phyloP scores from a whole-genome alignment of 2,113 vertebrate species.

The Platycercus adscitus region DNA sequence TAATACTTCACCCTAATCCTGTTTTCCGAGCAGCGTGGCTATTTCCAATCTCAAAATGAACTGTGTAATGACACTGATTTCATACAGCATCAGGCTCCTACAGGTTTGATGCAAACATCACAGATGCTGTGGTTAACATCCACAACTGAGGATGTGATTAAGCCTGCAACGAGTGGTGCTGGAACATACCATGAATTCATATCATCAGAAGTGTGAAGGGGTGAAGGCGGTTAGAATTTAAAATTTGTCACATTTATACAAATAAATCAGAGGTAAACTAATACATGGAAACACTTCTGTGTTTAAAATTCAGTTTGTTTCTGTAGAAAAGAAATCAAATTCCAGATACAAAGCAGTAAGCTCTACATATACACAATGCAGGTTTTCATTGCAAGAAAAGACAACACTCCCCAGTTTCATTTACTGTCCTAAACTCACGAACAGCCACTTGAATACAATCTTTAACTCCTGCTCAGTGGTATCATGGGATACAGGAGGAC shows the following conservation, averaged over 20 bases:
- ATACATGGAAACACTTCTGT: not conserved
- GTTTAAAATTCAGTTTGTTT: not conserved
- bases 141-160: not conserved
- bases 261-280: not conserved
- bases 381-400: not conserved
- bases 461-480: not conserved
- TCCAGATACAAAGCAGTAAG: not conserved
- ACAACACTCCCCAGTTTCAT: not conserved
- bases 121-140: not conserved
- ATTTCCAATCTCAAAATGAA: not conserved
- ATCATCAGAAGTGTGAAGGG: not conserved
- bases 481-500: not conserved
- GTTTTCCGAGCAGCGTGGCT: not conserved
- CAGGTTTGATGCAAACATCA: not conserved
- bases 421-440: not conserved
- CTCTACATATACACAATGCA: not conserved
- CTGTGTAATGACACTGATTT: not conserved
- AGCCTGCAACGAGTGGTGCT: not conserved
- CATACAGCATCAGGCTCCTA: not conserved
- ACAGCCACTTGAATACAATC: not conserved
- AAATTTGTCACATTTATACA: not conserved
- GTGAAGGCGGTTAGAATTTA: not conserved
- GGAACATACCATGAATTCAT: conserved; percentile 21
- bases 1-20: conserved; percentile 21
- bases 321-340: not conserved